Base-by-base conservation (phyloP, 2,113 vertebrate genomes). In the Archilochus colubris region DNA sequence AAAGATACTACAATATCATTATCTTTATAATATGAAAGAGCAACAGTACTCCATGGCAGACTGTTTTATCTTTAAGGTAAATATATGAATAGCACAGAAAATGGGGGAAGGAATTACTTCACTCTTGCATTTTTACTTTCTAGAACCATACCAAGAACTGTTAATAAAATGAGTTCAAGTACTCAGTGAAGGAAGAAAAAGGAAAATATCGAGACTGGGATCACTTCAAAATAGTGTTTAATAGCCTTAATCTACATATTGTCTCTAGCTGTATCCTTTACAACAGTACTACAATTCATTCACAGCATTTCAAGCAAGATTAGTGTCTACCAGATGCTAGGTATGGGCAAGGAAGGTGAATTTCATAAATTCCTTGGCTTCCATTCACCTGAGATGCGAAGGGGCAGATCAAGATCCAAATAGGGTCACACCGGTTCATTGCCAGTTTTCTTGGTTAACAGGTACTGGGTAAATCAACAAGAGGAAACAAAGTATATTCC, bases 51-150 rank as follows among this genome's bases (percentile, higher is more conserved):
- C 63, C 12, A 7, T 0, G 8, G 38, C 22, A 79, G 25, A 9
- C 22, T 63, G 62, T 17, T 70, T 51, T 19, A 38, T 33, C 51
- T 87, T 50, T 50, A 8, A 73, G 50, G 22, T 59, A 88, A n/a
- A 16, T 40, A 85, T 12, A 30, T 82, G 30, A 88, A 90, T 14
- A 38, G 40, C 31, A 92, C 17, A 76, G 72, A 72, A 19, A 44
- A n/a, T 0, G 21, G 5, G 4, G 7, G 2, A 1, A 2, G 4
- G 9, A 16, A n/a, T 2, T 8, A 44, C 15, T 77, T 55, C 11
- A 36, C 17, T 66, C 50, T 21, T 62, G 2, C 27, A 46, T 78
- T 69, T 86, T 86, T 28, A 77, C 55, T 73, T 82, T 46, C 17
- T 20, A 58, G 62, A 31, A 80, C 25, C 9, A 8, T 19, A 58